Conservation (phyloP, 2,113 vertebrate species). For the Petrocephalus microphthalmus region DNA sequence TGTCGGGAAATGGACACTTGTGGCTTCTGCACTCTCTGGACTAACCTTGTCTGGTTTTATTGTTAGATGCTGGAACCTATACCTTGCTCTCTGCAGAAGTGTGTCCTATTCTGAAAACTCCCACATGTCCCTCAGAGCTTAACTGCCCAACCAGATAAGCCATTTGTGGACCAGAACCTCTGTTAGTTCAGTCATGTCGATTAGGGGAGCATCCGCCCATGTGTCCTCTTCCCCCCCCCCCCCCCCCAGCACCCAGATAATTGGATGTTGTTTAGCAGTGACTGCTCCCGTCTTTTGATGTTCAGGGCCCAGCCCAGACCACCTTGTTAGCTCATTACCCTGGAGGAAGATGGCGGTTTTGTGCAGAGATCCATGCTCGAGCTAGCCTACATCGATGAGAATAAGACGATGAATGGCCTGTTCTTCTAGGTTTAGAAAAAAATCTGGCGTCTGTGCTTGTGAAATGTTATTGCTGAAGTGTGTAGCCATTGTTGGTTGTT, state of each 20-base stretch:
- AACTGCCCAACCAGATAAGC: not conserved
- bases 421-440: not conserved
- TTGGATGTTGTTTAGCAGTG: slow-evolving; percentile 72
- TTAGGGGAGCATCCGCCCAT: not conserved
- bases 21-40: not conserved
- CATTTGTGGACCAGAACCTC: not conserved
- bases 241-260: slow-evolving; percentile 33
- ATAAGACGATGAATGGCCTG: not conserved
- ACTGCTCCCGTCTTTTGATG: slow-evolving; percentile 52
- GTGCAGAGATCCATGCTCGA: not conserved
- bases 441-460: not conserved
- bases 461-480: not conserved
- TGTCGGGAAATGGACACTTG: not conserved
- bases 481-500: not conserved
- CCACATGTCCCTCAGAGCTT: not conserved
- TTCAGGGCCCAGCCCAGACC: slow-evolving; percentile 53
- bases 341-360: slow-evolving; percentile 37
- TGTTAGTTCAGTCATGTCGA: not conserved
- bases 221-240: slow-evolving; percentile 34
- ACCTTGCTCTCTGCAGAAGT: not conserved
- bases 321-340: slow-evolving; percentile 66
- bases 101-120: not conserved
- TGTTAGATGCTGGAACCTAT: not conserved
- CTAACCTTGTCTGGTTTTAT: not conserved
- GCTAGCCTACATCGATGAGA: not conserved